Base-by-base conservation (phyloP, 2,888 invertebrate species). In the Troglohyphantes excavatus region DNA sequence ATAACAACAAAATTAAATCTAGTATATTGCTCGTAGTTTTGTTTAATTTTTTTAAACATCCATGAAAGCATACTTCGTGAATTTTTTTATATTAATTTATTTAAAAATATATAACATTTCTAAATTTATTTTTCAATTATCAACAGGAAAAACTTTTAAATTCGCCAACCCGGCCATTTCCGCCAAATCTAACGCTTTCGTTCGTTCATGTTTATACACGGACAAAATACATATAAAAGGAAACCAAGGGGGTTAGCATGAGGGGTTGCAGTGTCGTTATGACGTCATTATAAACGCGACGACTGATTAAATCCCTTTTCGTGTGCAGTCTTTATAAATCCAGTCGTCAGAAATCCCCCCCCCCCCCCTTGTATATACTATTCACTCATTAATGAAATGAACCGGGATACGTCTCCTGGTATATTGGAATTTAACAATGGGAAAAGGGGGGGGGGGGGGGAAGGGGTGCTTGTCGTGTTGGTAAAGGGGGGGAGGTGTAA, bases 281-380 rank as follows among this genome's bases (percentile, higher is more conserved):
- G 85, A 86, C 85, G 85, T 86, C 85, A 86, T 86, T 86, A 86
- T 86, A 76, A 86, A 86, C 76, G 78, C 76, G 85, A 86, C 85
- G 85, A 86, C 85, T 86, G 85, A 86, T 86, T 86, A 78, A 86
- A 86, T 86, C 75, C 63, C 61, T 68, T 39, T 68, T 53, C 68
- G 23, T 27, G 43, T 17, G 19, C 33, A n/a, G 61, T 76, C 85
- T 61, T 67, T 85, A 84, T 84, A 84, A 84, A 84, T 75, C 84
- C 84, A 67, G 65, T 75, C 67, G 53, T 33, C 75, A 75, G 84
- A 84, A 73, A 73, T 67, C 84, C 82, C 39, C 59, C 67, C 70
- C 63, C 33, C 33, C 9, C 33, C 33, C 17, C 53, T 13, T 53
- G 53, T 33, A 33, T 75, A 75, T 73, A 67, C 67, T 46, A 68